Base-by-base conservation (phyloP, 2,797 vertebrate genomes). In the Chaunax sp. region DNA sequence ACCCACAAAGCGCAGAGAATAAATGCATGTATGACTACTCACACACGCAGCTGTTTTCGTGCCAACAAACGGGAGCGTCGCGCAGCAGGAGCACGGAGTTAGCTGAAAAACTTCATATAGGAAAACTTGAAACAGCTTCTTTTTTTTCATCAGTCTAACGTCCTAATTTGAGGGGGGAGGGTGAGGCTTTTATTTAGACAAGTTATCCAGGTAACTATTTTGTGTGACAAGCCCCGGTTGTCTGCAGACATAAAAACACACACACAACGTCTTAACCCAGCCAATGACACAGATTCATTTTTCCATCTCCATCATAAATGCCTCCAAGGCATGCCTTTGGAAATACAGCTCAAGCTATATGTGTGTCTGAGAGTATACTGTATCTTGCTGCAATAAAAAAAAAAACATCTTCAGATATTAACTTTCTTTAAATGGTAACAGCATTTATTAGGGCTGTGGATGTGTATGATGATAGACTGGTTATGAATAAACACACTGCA, bases 221-320 rank as follows among this genome's bases (percentile, higher is more conserved):
- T 69, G 19, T 57, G 37, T 46, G 41, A 58, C 6, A 23, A 70
- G 51, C 46, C 35, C 38, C 56, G 45, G 35, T 47, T 63, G 28
- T 55, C 50, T 11, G 4, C 11, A 47, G 59, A 47, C 33, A 63
- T 6, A 66, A 64, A 63, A 71, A 51, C 40, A 55, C 45, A 51
- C 44, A 56, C 12, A 37, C 35, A 1, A 15, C 6, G 23, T 41
- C 23, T 46, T 59, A 61, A 73, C 45, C 49, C 60, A 75, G 49
- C 53, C 45, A 61, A 50, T 65, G 71, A 73, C 71, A 79, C 64
- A 68, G 58, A 81, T 64, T 56, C 22, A 75, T 76, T 86, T 77
- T 78, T 60, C 38, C 37, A 44, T 69, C 61, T 51, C 28, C 25
- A 68, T 86, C 75, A 90, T 81, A 85, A 91, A 92, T 88, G 72